Conservation (phyloP, 2,888 invertebrate genomes). For the Sarcophaga carnaria region DNA sequence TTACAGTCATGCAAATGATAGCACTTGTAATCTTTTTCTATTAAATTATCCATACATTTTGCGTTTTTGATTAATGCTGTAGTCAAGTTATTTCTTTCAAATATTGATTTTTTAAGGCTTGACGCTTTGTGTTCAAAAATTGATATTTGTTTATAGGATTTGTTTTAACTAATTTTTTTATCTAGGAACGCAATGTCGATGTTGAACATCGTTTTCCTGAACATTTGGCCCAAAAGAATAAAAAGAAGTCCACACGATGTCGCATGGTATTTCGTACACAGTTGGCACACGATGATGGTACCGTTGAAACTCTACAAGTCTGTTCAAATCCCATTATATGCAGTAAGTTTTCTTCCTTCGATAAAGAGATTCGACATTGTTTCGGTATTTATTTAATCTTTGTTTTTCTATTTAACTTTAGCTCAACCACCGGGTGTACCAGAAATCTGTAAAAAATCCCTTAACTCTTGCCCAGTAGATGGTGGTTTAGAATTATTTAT, state of each 20-base stretch:
- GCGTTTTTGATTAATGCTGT: no score
- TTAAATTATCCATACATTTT: no score
- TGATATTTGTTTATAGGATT: neutral
- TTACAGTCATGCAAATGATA: no score
- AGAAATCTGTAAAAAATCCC: conserved; percentile 94
- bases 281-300: conserved; percentile 89
- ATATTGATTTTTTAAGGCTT: no score
- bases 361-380: neutral
- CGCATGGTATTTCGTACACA: conserved; percentile 96
- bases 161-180: neutral
- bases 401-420: conserved; percentile 77
- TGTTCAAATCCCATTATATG: conserved; percentile 96
- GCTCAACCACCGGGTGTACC: conserved; percentile 96
- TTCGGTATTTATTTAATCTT: no score
- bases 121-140: neutral
- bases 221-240: conserved; percentile 89
- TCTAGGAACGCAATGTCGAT: conserved; percentile 94
- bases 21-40: no score
- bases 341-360: conserved; percentile 85
- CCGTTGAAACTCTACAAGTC: conserved; percentile 91
- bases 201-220: conserved; percentile 95
- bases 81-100: no score
- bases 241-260: conserved; percentile 97
- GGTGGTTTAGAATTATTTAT: conserved; percentile 94
- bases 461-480: conserved; percentile 89